These are phyloP conservation scores for Etia nguti DNA, from an alignment of 2,113 vertebrate species.

Conservation along the genomic window DNA sequence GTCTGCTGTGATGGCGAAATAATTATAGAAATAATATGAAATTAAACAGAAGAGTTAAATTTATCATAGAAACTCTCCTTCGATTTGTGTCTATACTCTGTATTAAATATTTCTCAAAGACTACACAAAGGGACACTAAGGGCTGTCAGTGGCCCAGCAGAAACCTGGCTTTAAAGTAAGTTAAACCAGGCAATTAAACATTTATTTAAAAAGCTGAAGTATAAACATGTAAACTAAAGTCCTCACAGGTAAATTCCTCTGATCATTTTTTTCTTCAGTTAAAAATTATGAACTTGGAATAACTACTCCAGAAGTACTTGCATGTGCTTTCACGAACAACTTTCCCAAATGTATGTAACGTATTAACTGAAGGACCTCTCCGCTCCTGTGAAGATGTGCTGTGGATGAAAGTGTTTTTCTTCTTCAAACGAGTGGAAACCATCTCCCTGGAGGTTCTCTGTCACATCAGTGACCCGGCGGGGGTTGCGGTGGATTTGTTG, in stretches of 20 bases:
- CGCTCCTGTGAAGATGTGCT: neutral
- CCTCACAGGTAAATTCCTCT: neutral
- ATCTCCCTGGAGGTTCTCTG: neutral
- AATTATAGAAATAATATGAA: neutral
- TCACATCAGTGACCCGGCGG: neutral
- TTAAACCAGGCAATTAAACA: neutral
- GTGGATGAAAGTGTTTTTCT: neutral
- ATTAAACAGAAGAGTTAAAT: neutral
- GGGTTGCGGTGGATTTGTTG: neutral
- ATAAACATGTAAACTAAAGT: neutral
- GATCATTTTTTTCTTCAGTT: accelerated
- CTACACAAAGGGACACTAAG: neutral
- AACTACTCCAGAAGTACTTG: neutral
- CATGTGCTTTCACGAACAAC: neutral
- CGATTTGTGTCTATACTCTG: accelerated
- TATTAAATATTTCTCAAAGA: neutral
- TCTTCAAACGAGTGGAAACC: neutral
- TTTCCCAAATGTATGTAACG: neutral
- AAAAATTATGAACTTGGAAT: neutral
- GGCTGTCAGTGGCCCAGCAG: accelerated
- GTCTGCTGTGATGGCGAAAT: neutral
- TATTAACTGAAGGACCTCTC: neutral
- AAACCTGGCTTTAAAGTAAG: neutral
- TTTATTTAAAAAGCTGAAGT: neutral
- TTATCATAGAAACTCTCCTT: neutral